A percentile compares a stretch with the other conserved stretches of the same genome.
These are phyloP conservation scores for Heliconius himera DNA, from an alignment of 1,140 invertebrate genomes.

Conservation along the genomic window DNA sequence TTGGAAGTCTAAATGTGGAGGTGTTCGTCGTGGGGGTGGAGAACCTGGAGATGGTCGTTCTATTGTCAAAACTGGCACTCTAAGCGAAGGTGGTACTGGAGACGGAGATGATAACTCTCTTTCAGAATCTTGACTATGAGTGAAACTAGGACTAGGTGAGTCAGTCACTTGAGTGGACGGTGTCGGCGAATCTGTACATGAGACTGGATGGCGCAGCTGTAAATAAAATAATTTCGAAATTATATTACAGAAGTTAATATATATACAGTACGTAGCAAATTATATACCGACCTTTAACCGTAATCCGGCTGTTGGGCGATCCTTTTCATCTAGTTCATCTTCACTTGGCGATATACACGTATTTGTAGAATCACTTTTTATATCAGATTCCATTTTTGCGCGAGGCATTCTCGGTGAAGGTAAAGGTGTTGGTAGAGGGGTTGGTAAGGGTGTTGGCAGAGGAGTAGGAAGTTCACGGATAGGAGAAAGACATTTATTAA, in stretches of 20 bases:
- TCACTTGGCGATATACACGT: constrained; percentile 71
- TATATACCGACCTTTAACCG: constrained; percentile 62
- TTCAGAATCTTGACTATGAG: constrained; percentile 78
- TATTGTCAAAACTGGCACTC: constrained; percentile 85
- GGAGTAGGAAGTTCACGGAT: constrained; percentile 88
- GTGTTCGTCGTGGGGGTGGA: constrained; percentile 83
- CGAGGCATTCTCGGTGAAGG: constrained; percentile 72
- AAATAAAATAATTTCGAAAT: background rate
- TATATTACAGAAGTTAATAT: background rate
- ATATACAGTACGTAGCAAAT: background rate
- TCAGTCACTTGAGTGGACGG: constrained; percentile 77
- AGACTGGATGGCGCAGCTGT: constrained; percentile 79
- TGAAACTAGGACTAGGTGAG: constrained; percentile 75
- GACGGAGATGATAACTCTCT: constrained; percentile 75
- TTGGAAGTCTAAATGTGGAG: constrained; percentile 84
- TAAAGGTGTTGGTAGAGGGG: constrained; percentile 86
- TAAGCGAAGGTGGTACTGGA: constrained; percentile 69
- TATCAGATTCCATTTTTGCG: constrained; percentile 66
- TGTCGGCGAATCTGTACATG: constrained; percentile 71
- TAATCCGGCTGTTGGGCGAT: constrained; percentile 62
- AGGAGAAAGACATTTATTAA: constrained; percentile 88
- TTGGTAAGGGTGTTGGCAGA: constrained; percentile 85
- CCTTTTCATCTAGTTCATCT: constrained; percentile 71
- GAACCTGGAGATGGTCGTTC: constrained; percentile 85
- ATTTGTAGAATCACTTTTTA: constrained; percentile 59